A percentile compares a stretch with the other conserved stretches of the same genome.
phyloP scores from a whole-genome alignment of 2,888 invertebrate species.

The Drosophila macrospina region DNA sequence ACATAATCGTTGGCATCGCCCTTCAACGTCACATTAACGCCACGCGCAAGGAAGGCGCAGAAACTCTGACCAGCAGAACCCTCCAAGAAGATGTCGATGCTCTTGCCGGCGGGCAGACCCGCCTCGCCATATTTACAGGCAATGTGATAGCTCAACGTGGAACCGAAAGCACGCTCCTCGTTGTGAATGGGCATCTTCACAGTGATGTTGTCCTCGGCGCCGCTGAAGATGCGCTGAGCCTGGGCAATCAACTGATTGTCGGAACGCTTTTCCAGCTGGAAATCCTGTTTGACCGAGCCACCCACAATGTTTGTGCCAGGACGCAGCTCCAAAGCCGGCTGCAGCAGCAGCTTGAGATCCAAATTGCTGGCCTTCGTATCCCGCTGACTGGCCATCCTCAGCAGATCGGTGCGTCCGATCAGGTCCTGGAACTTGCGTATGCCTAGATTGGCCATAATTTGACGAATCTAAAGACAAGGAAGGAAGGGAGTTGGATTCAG shows the following conservation, averaged over 20 bases:
- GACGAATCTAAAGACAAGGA: slow-evolving; percentile 90
- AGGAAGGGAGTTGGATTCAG: neutral
- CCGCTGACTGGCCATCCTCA: slow-evolving; percentile 90
- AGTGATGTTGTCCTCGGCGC: slow-evolving; percentile 88
- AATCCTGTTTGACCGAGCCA: slow-evolving; percentile 93
- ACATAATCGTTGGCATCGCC: slow-evolving; percentile 99
- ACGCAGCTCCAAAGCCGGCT: slow-evolving; percentile 95
- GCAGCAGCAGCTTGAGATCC: slow-evolving; percentile 93
- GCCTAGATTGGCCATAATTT: slow-evolving; percentile 96
- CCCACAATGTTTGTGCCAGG: slow-evolving; percentile 96
- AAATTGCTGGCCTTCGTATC: slow-evolving; percentile 93
- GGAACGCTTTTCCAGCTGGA: slow-evolving; percentile 93
- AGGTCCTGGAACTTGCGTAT: slow-evolving; percentile 95
- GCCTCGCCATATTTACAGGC: slow-evolving; percentile 95
- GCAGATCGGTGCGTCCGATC: slow-evolving; percentile 95
- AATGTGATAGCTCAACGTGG: slow-evolving; percentile 97
- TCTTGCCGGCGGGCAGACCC: slow-evolving; percentile 92
- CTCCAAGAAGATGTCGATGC: slow-evolving; percentile 91
- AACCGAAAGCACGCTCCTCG: slow-evolving; percentile 96
- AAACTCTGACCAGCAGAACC: slow-evolving; percentile 99
- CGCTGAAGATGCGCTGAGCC: slow-evolving; percentile 90
- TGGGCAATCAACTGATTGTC: slow-evolving; percentile 94
- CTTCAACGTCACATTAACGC: slow-evolving; percentile 95
- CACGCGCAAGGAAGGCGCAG: slow-evolving; percentile 97
- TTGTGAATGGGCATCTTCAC: slow-evolving; percentile 94